Conservation (phyloP, 2,888 invertebrate species). For the Rhynchonema sp. region DNA sequence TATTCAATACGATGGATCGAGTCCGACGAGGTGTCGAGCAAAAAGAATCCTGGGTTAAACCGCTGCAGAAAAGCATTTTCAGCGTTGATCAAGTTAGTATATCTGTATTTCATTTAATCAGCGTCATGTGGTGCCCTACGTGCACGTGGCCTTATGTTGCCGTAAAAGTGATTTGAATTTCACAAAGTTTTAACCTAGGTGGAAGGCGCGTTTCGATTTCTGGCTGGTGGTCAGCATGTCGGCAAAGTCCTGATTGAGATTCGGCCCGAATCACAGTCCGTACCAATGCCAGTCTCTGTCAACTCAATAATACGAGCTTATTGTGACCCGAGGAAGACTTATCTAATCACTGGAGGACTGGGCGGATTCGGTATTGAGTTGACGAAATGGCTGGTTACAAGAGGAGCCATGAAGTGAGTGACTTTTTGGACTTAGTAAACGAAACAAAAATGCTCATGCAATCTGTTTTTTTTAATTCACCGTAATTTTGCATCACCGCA, state of each 20-base stretch:
- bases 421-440: no score
- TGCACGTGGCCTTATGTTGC: no score
- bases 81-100: no score
- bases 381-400: conserved; percentile 57
- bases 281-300: neutral
- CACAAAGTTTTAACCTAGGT: neutral
- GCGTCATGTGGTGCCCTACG: no score
- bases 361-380: conserved; percentile 87
- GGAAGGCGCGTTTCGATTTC: conserved; percentile 47
- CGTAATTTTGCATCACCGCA: no score
- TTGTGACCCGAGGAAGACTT: conserved; percentile 4
- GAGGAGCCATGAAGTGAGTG: conserved; percentile 52
- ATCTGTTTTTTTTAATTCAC: no score
- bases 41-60: no score
- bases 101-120: no score
- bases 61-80: no score
- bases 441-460: no score
- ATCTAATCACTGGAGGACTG: conserved; percentile 44
- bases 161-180: no score
- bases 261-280: conserved; percentile 51
- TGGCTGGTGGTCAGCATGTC: conserved; percentile 91
- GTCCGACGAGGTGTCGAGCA: neutral
- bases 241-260: conserved; percentile 80
- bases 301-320: neutral
- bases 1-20: neutral